Evolutionary conservation across 1,140 invertebrate genomes (phyloP).

Genomic region (Leptonema lineaticorne): DNA sequence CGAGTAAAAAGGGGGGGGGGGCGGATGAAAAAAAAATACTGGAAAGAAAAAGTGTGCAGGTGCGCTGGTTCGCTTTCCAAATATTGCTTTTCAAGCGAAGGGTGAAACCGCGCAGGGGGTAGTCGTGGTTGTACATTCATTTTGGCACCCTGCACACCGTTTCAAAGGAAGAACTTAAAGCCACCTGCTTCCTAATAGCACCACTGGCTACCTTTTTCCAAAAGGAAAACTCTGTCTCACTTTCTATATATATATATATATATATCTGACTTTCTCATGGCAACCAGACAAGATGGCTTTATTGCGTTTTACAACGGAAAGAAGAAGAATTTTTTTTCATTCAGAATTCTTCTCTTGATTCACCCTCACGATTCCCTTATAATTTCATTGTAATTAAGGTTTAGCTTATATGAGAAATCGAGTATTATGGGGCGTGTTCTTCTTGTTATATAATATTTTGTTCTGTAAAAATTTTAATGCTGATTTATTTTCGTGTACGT

Average conservation of each 20-base stretch:
- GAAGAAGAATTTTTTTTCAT: neutral
- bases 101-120: neutral
- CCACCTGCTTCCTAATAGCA: slow-evolving; percentile 25
- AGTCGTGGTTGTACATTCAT: neutral
- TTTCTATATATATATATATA: no score
- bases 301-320: slow-evolving; percentile 4
- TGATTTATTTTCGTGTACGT: slow-evolving; percentile 5
- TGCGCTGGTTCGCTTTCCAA: neutral
- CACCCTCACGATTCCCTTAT: neutral
- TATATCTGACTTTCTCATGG: neutral
- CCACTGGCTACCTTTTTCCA: slow-evolving; percentile 10
- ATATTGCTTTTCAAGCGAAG: neutral
- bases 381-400: slow-evolving; percentile 10
- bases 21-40: no score
- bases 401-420: slow-evolving; percentile 11
- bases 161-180: slow-evolving; percentile 17
- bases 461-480: slow-evolving; percentile 13
- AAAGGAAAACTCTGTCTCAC: neutral
- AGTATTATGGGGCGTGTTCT: neutral
- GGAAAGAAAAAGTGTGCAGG: no score
- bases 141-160: slow-evolving; percentile 6
- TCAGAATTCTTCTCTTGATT: neutral
- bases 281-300: slow-evolving; percentile 8
- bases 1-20: no score
- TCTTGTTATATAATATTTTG: no score